Conservation (phyloP, 2,888 invertebrate genomes). For the Epirrita christyi region DNA sequence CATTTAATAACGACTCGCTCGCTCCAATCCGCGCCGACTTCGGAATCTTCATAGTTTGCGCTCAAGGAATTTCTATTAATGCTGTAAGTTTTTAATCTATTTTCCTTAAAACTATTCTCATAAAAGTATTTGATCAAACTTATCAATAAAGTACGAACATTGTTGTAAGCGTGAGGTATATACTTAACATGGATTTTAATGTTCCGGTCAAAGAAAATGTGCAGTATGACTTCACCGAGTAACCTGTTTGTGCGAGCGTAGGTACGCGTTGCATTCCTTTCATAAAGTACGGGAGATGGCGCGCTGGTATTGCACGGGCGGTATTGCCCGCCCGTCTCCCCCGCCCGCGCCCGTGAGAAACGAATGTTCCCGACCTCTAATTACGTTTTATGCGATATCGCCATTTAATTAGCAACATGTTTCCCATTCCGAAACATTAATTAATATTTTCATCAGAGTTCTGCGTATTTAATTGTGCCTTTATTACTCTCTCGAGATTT, state of each 20-base stretch:
- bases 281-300: conserved; percentile 55
- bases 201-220: conserved; percentile 54
- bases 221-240: conserved; percentile 57
- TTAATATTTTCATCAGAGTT: conserved; percentile 84
- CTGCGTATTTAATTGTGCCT: conserved; percentile 82
- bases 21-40: conserved; percentile 40
- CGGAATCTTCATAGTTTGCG: conserved; percentile 68
- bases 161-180: conserved; percentile 36
- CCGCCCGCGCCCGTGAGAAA: conserved; percentile 72
- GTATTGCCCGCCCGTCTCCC: conserved; percentile 31
- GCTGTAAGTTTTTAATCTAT: conserved; percentile 54
- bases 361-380: conserved; percentile 80
- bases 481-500: conserved; percentile 82
- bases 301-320: conserved; percentile 46
- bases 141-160: conserved; percentile 44
- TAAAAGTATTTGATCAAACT: conserved; percentile 40
- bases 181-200: conserved; percentile 62
- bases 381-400: conserved; percentile 84
- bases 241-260: conserved; percentile 66
- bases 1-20: conserved; percentile 72
- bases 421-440: conserved; percentile 83
- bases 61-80: conserved; percentile 74
- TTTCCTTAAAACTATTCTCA: conserved; percentile 47
- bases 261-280: conserved; percentile 67
- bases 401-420: conserved; percentile 84